Conservation (phyloP, 64 coral and sea anemone species). For the Platygyra sinensis region DNA sequence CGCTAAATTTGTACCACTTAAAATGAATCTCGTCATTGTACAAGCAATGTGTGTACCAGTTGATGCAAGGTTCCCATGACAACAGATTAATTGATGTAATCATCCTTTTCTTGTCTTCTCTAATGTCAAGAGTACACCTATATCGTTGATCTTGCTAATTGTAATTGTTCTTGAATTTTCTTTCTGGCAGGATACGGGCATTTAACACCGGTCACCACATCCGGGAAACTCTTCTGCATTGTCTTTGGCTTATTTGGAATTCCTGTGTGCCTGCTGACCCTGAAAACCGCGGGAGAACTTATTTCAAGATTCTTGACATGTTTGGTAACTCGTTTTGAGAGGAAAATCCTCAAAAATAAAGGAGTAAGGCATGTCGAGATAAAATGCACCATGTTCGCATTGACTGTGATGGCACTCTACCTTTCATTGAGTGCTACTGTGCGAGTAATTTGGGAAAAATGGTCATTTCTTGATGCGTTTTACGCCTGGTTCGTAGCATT, state of each 20-base stretch:
- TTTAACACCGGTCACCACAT: constrained; percentile 38
- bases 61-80: too few species aligned
- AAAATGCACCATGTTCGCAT: constrained; percentile 32
- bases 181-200: constrained; percentile 38
- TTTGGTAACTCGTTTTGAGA: constrained; percentile 19
- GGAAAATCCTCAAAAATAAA: background rate
- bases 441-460: constrained; percentile 17
- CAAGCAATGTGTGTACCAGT: too few species aligned
- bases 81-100: too few species aligned
- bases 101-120: too few species aligned
- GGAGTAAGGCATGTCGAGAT: constrained; percentile 19
- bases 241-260: constrained; percentile 36
- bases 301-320: constrained; percentile 2
- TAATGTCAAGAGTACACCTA: too few species aligned
- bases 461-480: constrained; percentile 32
- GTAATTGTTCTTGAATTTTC: background rate
- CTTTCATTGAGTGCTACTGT: constrained; percentile 4
- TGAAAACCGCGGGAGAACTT: constrained; percentile 35
- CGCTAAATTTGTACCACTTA: too few species aligned
- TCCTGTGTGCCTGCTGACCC: constrained; percentile 37
- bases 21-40: too few species aligned
- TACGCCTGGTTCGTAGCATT: constrained; percentile 37
- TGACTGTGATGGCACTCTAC: constrained; percentile 8
- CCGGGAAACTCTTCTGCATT: constrained; percentile 42
- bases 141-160: too few species aligned